Evolutionary conservation across 1,140 invertebrate genomes (phyloP), one percentile per base, ranked within the genome.

Genomic region (Phenacoccus solenopsis): DNA sequence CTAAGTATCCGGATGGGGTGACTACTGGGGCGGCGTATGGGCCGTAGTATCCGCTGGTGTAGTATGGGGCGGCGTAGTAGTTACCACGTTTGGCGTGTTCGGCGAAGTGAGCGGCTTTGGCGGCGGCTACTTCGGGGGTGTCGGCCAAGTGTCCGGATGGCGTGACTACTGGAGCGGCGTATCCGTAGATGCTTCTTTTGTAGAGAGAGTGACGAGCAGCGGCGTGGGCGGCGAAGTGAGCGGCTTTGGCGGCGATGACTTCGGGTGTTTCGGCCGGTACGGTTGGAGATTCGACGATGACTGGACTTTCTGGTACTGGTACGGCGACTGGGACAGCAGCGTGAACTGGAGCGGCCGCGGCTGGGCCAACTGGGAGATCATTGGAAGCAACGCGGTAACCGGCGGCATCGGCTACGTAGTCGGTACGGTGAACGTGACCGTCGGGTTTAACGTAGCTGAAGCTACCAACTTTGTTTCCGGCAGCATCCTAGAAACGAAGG

Each of bases 231-330:
- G 81, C 81, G 73, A 81, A 81, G 74, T 84, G 83, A 10, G 77
- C 81, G 25, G 82, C 82, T 75, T 84, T 84, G 68, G 84, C 84
- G 67, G 81, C 81, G 57, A 82, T 81, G 7, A 84, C 84, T 77
- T 84, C 84, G 61, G 82, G 82, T 3, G 84, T 84, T 71, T 85
- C 84, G 61, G 81, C 80, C 22, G 84, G 83, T 0, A 83, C 71
- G 0, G 24, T 61, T 28, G 73, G 59, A 13, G 21, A 10, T 27
- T 27, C 64, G 25, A 67, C 28, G 22, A 70, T 32, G n/a, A 69
- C 22, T n/a, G 69, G 69, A 25, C 20, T 13, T 20, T 24, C 69
- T 67, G 69, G 68, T 20, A 72, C 70, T 20, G 24, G 68, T 61
- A 74, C 75, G 16, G 38, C 69, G 27, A 22, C 69, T 70, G 69